Evolutionary conservation across 2,888 invertebrate species (phyloP).

Genomic region (Cerastoderma edule): DNA sequence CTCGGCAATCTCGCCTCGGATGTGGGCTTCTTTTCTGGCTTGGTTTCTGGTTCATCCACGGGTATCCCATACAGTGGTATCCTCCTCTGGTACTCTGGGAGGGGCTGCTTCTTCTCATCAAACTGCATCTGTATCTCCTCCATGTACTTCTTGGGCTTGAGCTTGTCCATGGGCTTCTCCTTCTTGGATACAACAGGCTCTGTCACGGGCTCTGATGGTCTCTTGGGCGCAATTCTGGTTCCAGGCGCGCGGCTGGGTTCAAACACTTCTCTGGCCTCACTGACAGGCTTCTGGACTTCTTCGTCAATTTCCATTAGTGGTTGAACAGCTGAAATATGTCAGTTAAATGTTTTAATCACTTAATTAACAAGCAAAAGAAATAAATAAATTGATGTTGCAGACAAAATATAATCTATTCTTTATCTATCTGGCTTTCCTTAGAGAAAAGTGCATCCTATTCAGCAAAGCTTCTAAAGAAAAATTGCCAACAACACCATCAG

Average conservation of each 20-base stretch:
- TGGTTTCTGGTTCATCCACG: conserved; percentile 53
- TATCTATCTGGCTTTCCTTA: background rate
- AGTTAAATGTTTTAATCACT: background rate
- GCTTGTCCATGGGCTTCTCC: conserved; percentile 65
- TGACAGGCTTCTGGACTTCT: conserved; percentile 71
- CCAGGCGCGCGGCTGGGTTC: conserved; percentile 68
- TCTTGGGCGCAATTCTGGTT: conserved; percentile 59
- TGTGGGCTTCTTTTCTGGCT: conserved; percentile 47
- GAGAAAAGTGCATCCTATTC: background rate
- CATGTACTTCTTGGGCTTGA: conserved; percentile 65
- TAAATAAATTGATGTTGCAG: too few species aligned
- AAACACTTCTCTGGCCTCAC: conserved; percentile 67
- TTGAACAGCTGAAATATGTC: conserved; percentile 3
- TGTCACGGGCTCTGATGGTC: conserved; percentile 72
- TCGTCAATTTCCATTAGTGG: conserved; percentile 40
- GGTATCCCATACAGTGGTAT: conserved; percentile 69
- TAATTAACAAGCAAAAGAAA: too few species aligned
- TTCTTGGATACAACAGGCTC: conserved; percentile 73
- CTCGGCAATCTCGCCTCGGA: conserved; percentile 71
- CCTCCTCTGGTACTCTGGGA: conserved; percentile 73
- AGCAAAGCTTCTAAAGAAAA: too few species aligned
- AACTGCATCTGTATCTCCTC: conserved; percentile 75
- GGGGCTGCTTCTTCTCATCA: conserved; percentile 62
- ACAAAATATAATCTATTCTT: too few species aligned
- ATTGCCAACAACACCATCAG: too few species aligned